Percentiles rank a stretch among this genome's conserved stretches.
phyloP scores from a whole-genome alignment of 2,113 vertebrate genomes.

The Leptodactylus fuscus region DNA sequence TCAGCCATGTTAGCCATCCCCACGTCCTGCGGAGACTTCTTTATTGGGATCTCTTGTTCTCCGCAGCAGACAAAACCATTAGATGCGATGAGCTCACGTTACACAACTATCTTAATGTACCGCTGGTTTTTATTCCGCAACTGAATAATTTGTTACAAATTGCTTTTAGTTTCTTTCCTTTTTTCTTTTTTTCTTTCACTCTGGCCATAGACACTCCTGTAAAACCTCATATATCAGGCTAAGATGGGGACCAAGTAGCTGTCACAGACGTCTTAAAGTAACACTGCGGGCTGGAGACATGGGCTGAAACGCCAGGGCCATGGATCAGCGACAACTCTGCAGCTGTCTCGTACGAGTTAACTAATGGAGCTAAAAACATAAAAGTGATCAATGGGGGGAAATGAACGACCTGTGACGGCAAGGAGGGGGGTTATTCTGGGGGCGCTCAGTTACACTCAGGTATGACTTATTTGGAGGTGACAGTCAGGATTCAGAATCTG shows the following conservation, averaged over 20 bases:
- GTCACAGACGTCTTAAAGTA: conserved; percentile 39
- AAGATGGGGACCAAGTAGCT: conserved; percentile 35
- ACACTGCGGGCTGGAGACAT: conserved; percentile 22
- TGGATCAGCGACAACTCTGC: conserved; percentile 32
- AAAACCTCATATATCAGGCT: conserved; percentile 54
- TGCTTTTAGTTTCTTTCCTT: conserved; percentile 3
- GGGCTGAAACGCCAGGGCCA: conserved; percentile 7
- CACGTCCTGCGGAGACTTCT: conserved; percentile 32
- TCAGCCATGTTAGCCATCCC: conserved; percentile 40
- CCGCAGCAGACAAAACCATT: conserved; percentile 24
- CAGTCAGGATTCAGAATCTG: neutral
- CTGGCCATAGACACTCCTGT: conserved; percentile 13
- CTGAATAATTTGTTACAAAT: conserved; percentile 37
- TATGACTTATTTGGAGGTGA: neutral
- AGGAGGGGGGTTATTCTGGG: neutral
- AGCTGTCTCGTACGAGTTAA: conserved; percentile 2
- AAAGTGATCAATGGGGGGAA: neutral
- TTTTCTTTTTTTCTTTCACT: neutral
- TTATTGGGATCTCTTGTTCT: conserved; percentile 44
- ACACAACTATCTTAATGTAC: conserved; percentile 46
- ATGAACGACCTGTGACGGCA: neutral
- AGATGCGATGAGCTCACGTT: conserved; percentile 45
- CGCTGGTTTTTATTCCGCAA: conserved; percentile 17
- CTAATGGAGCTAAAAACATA: neutral
- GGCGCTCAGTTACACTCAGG: neutral